Evolutionary conservation across 1,140 invertebrate species (phyloP).

Genomic region (Helicoverpa armigera): DNA sequence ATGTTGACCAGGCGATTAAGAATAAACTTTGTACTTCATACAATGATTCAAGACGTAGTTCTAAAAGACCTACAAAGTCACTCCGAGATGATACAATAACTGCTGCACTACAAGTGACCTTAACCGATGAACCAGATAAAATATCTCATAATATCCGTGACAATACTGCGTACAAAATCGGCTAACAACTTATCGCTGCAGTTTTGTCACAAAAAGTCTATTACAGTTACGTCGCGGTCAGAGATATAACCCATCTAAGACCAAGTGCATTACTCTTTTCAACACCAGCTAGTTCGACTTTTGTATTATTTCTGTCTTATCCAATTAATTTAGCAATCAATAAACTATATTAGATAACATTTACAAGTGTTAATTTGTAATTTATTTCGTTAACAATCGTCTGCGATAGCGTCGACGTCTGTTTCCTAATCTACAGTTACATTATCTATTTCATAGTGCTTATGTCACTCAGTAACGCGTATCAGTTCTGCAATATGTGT

Average conservation of each 20-base stretch:
- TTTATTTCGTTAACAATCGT: conserved; percentile 28
- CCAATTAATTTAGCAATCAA: conserved; percentile 16
- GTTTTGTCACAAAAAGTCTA: conserved; percentile 7
- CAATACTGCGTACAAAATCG: conserved; percentile 12
- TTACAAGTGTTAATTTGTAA: conserved; percentile 44
- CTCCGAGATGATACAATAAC: not conserved
- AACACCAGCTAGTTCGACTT: not conserved
- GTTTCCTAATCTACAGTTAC: conserved; percentile 34
- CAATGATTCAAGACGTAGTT: too few species aligned
- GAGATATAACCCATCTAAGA: conserved; percentile 6
- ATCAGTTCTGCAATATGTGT: conserved; percentile 19
- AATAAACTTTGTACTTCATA: too few species aligned
- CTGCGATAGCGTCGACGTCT: not conserved
- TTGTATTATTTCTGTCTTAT: conserved; percentile 8
- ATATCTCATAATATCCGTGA: not conserved
- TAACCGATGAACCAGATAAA: conserved; percentile 11
- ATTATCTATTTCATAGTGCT: conserved; percentile 37
- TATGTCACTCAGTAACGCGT: conserved; percentile 35
- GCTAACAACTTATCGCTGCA: not conserved
- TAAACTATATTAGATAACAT: conserved; percentile 31
- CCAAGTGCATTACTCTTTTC: not conserved
- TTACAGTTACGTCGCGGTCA: conserved; percentile 13
- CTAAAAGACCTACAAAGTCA: not conserved
- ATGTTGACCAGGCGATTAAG: too few species aligned
- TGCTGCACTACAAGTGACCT: not conserved